phyloP scores from a whole-genome alignment of 1,140 invertebrate species.

The Bicyclus anynana region DNA sequence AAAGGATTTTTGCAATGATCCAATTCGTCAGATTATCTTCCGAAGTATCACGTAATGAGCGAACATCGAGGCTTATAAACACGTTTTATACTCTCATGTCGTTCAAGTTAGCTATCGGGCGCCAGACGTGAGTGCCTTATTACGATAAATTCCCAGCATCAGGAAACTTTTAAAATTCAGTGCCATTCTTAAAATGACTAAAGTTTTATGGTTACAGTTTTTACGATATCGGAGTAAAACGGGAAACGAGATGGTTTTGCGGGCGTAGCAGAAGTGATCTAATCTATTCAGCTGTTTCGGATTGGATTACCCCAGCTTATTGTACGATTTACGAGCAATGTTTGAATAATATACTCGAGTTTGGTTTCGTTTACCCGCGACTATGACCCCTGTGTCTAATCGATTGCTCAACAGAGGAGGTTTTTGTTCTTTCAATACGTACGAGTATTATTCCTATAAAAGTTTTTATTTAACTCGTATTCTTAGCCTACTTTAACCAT shows the following conservation, averaged over 20 bases:
- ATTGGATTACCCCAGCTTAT: neutral
- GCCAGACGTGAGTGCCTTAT: neutral
- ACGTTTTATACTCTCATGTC: neutral
- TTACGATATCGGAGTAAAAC: slow-evolving; percentile 20
- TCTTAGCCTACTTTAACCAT: too few relatives aligned
- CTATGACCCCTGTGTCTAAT: too few relatives aligned
- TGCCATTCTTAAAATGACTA: slow-evolving; percentile 18
- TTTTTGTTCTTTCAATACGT: too few relatives aligned
- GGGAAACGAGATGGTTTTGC: slow-evolving; percentile 11
- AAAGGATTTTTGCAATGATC: too few relatives aligned
- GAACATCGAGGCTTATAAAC: neutral
- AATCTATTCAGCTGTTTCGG: neutral
- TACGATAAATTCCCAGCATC: slow-evolving; percentile 2
- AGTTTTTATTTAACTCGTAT: too few relatives aligned
- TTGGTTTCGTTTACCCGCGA: too few relatives aligned
- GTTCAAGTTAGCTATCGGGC: neutral
- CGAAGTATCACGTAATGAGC: neutral
- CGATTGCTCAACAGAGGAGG: too few relatives aligned
- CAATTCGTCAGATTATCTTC: too few relatives aligned
- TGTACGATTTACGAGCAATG: neutral
- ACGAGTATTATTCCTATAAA: too few relatives aligned
- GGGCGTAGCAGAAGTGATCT: slow-evolving; percentile 1
- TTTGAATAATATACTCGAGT: neutral
- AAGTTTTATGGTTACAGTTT: slow-evolving; percentile 20
- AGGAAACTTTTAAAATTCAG: slow-evolving; percentile 21